Evolutionary conservation across 2,113 vertebrate genomes (phyloP).

Genomic region (Sinocyclocheilus grahami): DNA sequence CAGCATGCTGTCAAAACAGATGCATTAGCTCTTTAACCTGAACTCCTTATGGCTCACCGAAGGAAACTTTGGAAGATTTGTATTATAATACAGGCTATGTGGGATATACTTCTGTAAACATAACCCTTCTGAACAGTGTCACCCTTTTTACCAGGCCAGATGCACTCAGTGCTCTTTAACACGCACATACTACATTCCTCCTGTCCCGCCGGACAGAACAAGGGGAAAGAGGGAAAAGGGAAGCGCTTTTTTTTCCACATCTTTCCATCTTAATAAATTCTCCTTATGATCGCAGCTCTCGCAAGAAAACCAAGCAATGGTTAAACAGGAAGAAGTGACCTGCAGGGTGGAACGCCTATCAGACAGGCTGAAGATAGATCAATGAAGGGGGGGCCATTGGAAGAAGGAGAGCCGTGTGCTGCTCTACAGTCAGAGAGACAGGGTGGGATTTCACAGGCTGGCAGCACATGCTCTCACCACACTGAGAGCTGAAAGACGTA

Average conservation of each 20-base stretch:
- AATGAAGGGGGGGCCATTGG: conserved; percentile 48
- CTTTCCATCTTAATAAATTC: neutral
- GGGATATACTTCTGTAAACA: conserved; percentile 2
- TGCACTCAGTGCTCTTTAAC: conserved; percentile 35
- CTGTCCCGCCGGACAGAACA: conserved; percentile 23
- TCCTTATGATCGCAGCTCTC: conserved; percentile 14
- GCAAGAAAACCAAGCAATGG: conserved; percentile 28
- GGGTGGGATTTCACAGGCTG: conserved; percentile 34
- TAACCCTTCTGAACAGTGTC: neutral
- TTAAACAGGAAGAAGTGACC: conserved; percentile 49
- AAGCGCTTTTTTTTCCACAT: neutral
- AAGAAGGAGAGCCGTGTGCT: conserved; percentile 35
- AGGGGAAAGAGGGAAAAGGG: conserved; percentile 27
- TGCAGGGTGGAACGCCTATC: conserved; percentile 40
- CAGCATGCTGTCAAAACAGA: conserved; percentile 10
- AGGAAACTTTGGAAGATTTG: neutral
- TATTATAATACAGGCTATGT: neutral
- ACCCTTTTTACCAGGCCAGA: conserved; percentile 1
- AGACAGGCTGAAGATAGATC: conserved; percentile 45
- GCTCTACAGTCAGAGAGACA: conserved; percentile 38
- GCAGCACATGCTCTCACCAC: conserved; percentile 38
- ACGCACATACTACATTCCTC: conserved; percentile 40
- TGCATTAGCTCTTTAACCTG: conserved; percentile 5
- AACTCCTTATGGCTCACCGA: neutral
- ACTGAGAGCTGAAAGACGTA: neutral